Percentiles rank a stretch among this genome's conserved stretches.
These are phyloP conservation scores for Neosilurus mollespiculum DNA, from an alignment of 2,797 vertebrate species.

Conservation along the genomic window DNA sequence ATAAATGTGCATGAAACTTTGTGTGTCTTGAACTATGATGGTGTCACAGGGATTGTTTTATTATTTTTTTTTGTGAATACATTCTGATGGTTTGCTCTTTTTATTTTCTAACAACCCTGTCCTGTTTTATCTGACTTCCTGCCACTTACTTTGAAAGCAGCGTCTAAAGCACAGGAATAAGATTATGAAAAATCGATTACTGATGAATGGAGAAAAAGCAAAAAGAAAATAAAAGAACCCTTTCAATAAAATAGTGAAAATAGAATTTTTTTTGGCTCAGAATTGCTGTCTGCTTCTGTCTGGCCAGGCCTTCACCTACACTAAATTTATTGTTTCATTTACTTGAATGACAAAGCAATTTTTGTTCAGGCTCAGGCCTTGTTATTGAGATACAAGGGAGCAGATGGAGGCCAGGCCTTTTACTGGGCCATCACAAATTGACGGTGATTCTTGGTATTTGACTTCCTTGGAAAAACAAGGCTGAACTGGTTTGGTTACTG, in stretches of 20 bases:
- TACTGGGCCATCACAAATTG: constrained; percentile 53
- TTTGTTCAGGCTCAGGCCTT: constrained; percentile 45
- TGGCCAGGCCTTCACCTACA: constrained; percentile 38
- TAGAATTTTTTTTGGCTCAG: constrained; percentile 23
- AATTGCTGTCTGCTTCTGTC: constrained; percentile 33
- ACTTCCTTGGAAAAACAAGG: constrained; percentile 46
- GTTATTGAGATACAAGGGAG: constrained; percentile 53
- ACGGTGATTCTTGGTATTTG: constrained; percentile 54
- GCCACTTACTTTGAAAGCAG: constrained; percentile 20
- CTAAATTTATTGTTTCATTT: constrained; percentile 55
- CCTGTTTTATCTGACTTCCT: constrained; percentile 35
- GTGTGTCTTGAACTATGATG: background rate
- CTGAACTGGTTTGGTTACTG: constrained; percentile 47
- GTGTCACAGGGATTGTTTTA: constrained; percentile 16
- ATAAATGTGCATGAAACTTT: background rate
- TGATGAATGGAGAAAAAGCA: constrained; percentile 10
- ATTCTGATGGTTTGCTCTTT: background rate
- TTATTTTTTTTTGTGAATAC: constrained; percentile 14
- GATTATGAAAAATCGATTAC: constrained; percentile 45
- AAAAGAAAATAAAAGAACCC: background rate
- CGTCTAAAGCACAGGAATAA: constrained; percentile 31
- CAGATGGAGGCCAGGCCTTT: constrained; percentile 57
- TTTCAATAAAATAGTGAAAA: constrained; percentile 28
- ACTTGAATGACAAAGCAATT: constrained; percentile 56
- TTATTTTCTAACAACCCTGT: background rate